Conservation (phyloP, 2,888 invertebrate species). For the Tinea pellionella region DNA sequence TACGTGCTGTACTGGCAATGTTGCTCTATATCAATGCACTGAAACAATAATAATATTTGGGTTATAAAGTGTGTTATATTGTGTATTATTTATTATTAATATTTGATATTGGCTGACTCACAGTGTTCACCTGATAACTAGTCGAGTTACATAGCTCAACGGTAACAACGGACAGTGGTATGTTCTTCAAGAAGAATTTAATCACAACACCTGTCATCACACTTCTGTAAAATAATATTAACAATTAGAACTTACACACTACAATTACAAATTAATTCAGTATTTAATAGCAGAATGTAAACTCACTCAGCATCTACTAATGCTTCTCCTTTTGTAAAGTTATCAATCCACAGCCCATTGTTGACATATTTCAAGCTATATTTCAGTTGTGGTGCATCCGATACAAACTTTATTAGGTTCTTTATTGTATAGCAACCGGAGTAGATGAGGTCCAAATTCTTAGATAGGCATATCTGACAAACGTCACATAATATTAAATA, state of each 20-base stretch:
- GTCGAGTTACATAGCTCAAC: constrained; percentile 18
- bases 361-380: neutral
- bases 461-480: constrained; percentile 35
- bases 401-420: neutral
- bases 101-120: neutral
- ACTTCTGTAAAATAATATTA: neutral
- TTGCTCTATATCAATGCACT: neutral
- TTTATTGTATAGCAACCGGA: constrained; percentile 32
- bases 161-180: constrained; percentile 26
- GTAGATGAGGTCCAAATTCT: constrained; percentile 37
- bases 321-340: neutral
- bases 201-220: neutral
- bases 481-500: too few relatives aligned
- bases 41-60: too few relatives aligned
- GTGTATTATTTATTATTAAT: too few relatives aligned
- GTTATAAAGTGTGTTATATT: too few relatives aligned
- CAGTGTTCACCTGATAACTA: neutral
- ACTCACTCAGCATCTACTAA: neutral
- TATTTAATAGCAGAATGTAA: too few relatives aligned
- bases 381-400: neutral
- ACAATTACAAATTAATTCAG: too few relatives aligned
- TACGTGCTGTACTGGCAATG: neutral
- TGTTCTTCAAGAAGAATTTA: constrained; percentile 21
- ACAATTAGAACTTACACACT: too few relatives aligned
- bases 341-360: neutral